A percentile compares a stretch with the other conserved stretches of the same genome.
phyloP scores from a whole-genome alignment of 2,888 invertebrate species.

The Callyntrura guangdongensis region DNA sequence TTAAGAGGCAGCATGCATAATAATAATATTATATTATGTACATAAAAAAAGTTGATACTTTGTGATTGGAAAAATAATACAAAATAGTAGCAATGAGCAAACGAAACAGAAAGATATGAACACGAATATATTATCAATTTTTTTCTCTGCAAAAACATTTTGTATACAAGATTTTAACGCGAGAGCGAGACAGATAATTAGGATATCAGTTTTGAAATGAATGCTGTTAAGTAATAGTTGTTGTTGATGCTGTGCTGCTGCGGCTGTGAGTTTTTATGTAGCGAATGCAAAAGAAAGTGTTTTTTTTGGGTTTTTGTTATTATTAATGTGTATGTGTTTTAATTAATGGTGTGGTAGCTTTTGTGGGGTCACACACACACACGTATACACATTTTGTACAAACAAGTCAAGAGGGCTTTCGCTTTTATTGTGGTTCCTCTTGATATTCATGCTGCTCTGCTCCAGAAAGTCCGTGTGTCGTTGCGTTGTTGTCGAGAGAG shows the following conservation, averaged over 20 bases:
- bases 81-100: too few relatives aligned
- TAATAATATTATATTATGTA: too few relatives aligned
- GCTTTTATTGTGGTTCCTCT: constrained; percentile 2
- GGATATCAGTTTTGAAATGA: neutral
- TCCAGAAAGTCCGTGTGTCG: neutral
- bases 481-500: neutral
- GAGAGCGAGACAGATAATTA: neutral
- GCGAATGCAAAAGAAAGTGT: constrained; percentile 12
- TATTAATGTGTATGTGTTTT: constrained; percentile 14
- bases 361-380: neutral
- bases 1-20: too few relatives aligned
- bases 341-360: constrained; percentile 13
- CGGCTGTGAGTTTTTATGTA: constrained; percentile 26
- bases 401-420: constrained; percentile 39
- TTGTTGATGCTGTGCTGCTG: neutral
- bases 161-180: neutral
- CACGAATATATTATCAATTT: too few relatives aligned
- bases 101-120: too few relatives aligned
- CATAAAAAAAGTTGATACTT: too few relatives aligned
- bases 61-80: too few relatives aligned
- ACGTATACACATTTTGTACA: neutral
- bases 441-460: neutral
- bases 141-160: too few relatives aligned
- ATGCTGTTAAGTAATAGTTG: constrained; percentile 15
- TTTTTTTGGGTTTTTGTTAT: neutral